Conservation (phyloP, 2,888 invertebrate species). For the Chrysolina americana region DNA sequence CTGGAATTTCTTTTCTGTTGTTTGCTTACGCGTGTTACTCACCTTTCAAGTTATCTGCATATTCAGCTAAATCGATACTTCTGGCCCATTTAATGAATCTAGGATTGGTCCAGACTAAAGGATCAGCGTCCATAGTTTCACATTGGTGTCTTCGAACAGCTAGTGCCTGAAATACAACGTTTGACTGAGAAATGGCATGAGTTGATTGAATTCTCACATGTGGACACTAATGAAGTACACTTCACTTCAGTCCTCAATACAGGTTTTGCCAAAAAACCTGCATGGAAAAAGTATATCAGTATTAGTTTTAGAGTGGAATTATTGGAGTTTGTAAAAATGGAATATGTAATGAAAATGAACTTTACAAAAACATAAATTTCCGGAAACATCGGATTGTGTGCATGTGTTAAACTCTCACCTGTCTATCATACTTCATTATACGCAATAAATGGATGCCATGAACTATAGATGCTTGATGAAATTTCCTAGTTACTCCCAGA, state of each 20-base stretch:
- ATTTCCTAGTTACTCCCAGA: slow-evolving; percentile 91
- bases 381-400: neutral
- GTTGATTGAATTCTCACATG: no score
- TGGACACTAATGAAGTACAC: no score
- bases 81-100: slow-evolving; percentile 95
- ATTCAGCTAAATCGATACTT: slow-evolving; percentile 94
- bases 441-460: slow-evolving; percentile 93
- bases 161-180: slow-evolving; percentile 76
- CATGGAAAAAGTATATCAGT: no score
- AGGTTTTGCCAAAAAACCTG: no score
- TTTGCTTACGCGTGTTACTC: no score
- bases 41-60: slow-evolving; percentile 94
- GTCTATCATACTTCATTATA: slow-evolving; percentile 93
- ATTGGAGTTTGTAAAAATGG: no score
- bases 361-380: no score
- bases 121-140: slow-evolving; percentile 91
- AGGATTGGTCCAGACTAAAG: slow-evolving; percentile 96
- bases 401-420: slow-evolving; percentile 68
- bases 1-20: no score
- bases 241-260: no score
- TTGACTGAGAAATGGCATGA: no score
- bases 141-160: slow-evolving; percentile 90
- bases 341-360: no score
- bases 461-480: slow-evolving; percentile 94
- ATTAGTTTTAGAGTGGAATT: no score